phyloP scores from a whole-genome alignment of 2,888 invertebrate species.

The Leptopterna dolabrata region DNA sequence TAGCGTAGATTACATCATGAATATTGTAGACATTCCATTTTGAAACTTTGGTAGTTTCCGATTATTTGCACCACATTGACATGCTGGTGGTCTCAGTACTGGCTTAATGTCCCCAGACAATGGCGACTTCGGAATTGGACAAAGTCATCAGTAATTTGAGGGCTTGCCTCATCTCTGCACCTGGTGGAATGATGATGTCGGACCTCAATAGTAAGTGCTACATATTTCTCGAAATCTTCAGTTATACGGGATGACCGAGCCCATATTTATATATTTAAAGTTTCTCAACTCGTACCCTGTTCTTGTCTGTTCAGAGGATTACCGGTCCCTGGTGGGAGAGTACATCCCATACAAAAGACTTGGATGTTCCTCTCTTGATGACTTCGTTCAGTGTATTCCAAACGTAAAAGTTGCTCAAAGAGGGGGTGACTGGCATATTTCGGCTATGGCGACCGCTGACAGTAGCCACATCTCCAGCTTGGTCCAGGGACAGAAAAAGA shows the following conservation, averaged over 20 bases:
- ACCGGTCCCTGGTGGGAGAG: constrained; percentile 30
- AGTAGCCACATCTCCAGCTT: constrained; percentile 33
- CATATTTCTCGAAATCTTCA: too few species aligned
- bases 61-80: too few species aligned
- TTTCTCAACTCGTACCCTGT: too few species aligned
- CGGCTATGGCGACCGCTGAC: neutral
- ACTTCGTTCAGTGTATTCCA: neutral
- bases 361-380: constrained; percentile 5
- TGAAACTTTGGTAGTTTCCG: too few species aligned
- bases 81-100: too few species aligned
- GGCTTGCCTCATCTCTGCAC: constrained; percentile 41
- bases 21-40: too few species aligned
- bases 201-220: constrained; percentile 67
- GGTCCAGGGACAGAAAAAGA: constrained; percentile 42
- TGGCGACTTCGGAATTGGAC: neutral
- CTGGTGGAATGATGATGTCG: constrained; percentile 65
- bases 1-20: too few species aligned
- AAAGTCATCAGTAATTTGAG: constrained; percentile 28
- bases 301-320: constrained; percentile 14
- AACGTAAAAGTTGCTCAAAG: neutral
- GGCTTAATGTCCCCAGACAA: neutral
- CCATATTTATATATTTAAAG: too few species aligned
- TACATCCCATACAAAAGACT: constrained; percentile 34
- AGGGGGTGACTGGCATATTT: constrained; percentile 2
- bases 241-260: too few species aligned